phyloP scores from a whole-genome alignment of 1,140 invertebrate genomes.

The Lethrus apterus region DNA sequence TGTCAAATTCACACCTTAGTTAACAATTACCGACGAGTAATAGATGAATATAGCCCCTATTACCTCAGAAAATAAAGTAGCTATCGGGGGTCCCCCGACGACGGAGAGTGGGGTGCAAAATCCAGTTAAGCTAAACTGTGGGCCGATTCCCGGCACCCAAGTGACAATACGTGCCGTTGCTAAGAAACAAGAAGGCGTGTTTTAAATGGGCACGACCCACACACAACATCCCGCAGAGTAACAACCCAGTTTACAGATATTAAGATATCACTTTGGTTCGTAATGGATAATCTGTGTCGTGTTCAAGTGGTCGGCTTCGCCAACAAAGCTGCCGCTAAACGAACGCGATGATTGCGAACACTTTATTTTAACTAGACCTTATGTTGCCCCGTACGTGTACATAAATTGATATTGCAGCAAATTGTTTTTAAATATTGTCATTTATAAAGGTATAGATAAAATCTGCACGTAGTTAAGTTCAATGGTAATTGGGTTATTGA shows the following conservation, averaged over 20 bases:
- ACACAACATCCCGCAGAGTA: constrained; percentile 1
- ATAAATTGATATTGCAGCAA: too few species aligned
- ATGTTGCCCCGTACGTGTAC: too few species aligned
- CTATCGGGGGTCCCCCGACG: neutral
- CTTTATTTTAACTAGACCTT: too few species aligned
- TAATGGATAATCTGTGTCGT: too few species aligned
- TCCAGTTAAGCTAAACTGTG: constrained; percentile 24
- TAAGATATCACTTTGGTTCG: constrained; percentile 24
- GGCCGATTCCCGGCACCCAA: constrained; percentile 15
- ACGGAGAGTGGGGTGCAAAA: constrained; percentile 6
- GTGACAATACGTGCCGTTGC: constrained; percentile 23
- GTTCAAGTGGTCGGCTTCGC: too few species aligned
- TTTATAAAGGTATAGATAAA: too few species aligned
- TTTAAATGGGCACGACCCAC: constrained; percentile 2
- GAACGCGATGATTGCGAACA: too few species aligned
- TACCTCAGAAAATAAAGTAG: constrained; percentile 1
- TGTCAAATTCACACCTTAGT: constrained; percentile 17
- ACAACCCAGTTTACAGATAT: constrained; percentile 17
- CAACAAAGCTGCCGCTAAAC: too few species aligned
- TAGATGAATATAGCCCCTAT: neutral
- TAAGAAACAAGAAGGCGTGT: constrained; percentile 23
- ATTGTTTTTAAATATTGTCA: too few species aligned
- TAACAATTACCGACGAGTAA: constrained; percentile 15
- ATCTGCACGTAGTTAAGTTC: too few species aligned
- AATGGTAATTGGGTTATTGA: too few species aligned